Base-by-base conservation (phyloP, 1,140 invertebrate species). In the Idris sp. region DNA sequence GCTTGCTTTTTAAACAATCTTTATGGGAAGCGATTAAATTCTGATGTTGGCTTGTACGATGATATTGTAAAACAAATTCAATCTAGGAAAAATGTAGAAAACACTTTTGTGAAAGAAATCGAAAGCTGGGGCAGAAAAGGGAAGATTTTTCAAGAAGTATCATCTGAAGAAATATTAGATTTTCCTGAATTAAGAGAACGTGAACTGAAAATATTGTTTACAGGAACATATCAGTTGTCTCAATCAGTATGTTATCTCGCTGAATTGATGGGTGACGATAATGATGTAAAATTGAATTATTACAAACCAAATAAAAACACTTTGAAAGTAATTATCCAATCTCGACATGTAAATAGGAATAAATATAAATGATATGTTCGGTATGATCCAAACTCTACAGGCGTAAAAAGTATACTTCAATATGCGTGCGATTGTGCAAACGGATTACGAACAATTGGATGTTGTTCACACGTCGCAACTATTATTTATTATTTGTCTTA, bases 401-500 rank as follows among this genome's bases (percentile, higher is more conserved):
- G 38, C 1, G 5, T 6, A 0, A 1, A 19, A 18, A 28, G 67
- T 13, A 76, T 72, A n/a, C 13, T 31, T 33, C 43, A 53, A n/a
- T 62, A 76, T 40, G 49, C 40, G 19, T 72, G 74, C 53, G 36
- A 53, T 15, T 75, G 64, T 58, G 65, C 73, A 41, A 76, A 71
- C 54, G 65, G 59, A 4, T 48, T 22, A 5, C 25, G 73, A 7
- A 64, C 59, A 16, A 26, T 76, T 25, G 53, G 67, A 7, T 72
- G 61, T 49, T 72, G 67, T 33, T 54, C 54, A 10, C 74, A 72
- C 22, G 35, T 72, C 15, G 74, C 56, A 41, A 44, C 74, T 7
- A 16, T 74, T 11, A 61, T 68, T 16, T 74, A 25, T 53, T 74
- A 74, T 16, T 15, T 74, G 44, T 62, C 58, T 9, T 35, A 64